Evolutionary conservation across 2,797 vertebrate species (phyloP).

Genomic region (Eospalax fontanierii): DNA sequence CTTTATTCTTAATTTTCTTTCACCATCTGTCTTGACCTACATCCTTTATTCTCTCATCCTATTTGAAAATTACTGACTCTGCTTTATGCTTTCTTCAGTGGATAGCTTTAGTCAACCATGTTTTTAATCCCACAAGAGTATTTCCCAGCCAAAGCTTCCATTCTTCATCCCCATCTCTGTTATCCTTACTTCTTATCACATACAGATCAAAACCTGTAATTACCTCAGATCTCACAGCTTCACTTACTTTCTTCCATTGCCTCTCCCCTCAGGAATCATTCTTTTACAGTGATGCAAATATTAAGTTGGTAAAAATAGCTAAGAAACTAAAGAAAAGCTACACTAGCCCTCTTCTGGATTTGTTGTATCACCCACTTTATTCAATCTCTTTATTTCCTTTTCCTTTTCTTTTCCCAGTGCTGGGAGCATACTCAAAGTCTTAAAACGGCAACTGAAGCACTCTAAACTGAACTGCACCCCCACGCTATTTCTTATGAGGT

Average conservation of each 20-base stretch:
- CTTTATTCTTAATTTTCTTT: conserved; percentile 9
- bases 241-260: background rate
- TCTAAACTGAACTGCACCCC: background rate
- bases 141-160: background rate
- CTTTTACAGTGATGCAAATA: background rate
- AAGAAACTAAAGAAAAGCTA: conserved; percentile 26
- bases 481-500: background rate
- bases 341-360: background rate
- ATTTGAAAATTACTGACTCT: background rate
- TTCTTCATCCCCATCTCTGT: background rate
- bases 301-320: conserved; percentile 1
- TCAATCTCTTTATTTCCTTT: too few species aligned
- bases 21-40: background rate
- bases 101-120: background rate
- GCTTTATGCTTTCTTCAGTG: background rate
- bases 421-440: background rate
- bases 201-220: background rate
- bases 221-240: background rate
- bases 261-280: background rate
- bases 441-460: background rate
- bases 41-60: conserved; percentile 7
- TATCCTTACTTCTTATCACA: background rate
- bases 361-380: background rate
- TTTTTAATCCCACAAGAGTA: background rate
- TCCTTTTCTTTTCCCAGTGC: background rate